Conservation (phyloP, 2,888 invertebrate species). For the Caenorhabditis panamensis region DNA sequence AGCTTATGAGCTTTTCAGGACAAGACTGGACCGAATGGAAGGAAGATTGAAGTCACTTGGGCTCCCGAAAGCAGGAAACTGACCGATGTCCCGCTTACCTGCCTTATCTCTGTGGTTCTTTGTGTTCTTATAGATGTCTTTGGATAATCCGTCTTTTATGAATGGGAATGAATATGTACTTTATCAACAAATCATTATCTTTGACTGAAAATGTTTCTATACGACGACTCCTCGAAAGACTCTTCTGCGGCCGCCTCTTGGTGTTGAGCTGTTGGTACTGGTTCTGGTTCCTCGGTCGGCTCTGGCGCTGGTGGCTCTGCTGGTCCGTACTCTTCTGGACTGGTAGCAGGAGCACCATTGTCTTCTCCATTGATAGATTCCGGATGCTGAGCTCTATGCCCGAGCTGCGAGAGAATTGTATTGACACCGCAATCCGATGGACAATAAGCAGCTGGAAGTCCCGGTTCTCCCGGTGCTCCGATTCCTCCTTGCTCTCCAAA, state of each 20-base stretch:
- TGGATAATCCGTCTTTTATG: too few species aligned
- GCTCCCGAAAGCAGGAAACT: too few species aligned
- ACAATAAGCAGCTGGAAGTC: slow-evolving; percentile 71
- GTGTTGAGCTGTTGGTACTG: slow-evolving; percentile 9
- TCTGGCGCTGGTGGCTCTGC: slow-evolving; percentile 29
- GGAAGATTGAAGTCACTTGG: too few species aligned
- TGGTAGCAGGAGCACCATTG: slow-evolving; percentile 48
- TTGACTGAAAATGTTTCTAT: too few species aligned
- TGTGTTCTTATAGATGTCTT: neutral
- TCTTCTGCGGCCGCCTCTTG: slow-evolving; percentile 55
- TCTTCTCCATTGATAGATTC: slow-evolving; percentile 62
- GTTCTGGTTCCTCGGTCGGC: too few species aligned
- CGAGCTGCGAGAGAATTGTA: slow-evolving; percentile 65
- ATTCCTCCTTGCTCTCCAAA: slow-evolving; percentile 70
- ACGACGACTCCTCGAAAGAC: too few species aligned
- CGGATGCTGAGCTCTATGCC: slow-evolving; percentile 38
- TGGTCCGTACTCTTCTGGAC: slow-evolving; percentile 50
- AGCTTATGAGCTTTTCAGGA: too few species aligned
- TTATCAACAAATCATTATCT: too few species aligned
- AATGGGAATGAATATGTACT: too few species aligned
- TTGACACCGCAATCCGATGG: slow-evolving; percentile 74
- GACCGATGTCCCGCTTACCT: neutral
- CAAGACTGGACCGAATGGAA: too few species aligned
- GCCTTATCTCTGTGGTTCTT: neutral
- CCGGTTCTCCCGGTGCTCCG: slow-evolving; percentile 74